Evolutionary conservation across 2,888 invertebrate genomes (phyloP).

Genomic region (Tiliacea aurago): DNA sequence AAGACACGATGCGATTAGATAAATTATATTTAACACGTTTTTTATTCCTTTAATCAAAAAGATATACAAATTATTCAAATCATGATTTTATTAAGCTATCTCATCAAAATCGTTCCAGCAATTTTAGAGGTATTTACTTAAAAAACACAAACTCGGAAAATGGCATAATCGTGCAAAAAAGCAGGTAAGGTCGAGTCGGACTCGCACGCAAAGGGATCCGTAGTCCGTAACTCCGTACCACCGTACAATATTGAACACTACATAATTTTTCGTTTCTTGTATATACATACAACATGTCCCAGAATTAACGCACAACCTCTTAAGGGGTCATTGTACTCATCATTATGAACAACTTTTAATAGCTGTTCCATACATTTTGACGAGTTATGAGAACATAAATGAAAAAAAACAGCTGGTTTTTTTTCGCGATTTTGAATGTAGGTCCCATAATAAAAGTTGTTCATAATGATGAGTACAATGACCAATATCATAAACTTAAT

Average conservation of each 20-base stretch:
- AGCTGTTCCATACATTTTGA: no score
- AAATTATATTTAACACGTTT: constrained; percentile 18
- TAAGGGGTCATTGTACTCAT: no score
- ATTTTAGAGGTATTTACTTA: constrained; percentile 18
- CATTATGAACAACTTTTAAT: no score
- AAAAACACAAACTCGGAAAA: background rate
- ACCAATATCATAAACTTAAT: no score
- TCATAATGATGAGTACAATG: no score
- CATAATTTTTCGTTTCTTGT: background rate
- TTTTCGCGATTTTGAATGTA: no score
- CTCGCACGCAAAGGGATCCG: background rate
- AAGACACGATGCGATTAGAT: constrained; percentile 5
- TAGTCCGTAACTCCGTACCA: no score
- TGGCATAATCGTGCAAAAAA: background rate
- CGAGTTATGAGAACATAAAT: no score
- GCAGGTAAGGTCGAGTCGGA: background rate
- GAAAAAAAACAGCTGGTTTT: no score
- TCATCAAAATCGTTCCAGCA: constrained; percentile 19
- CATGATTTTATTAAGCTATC: constrained; percentile 1
- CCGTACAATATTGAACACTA: background rate
- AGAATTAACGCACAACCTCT: no score
- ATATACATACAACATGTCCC: no score
- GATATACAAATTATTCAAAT: constrained; percentile 15
- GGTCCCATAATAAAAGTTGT: no score
- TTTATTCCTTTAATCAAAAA: constrained; percentile 10